Conservation (phyloP, 2,888 invertebrate species). For the Polydesmus complanatus region DNA sequence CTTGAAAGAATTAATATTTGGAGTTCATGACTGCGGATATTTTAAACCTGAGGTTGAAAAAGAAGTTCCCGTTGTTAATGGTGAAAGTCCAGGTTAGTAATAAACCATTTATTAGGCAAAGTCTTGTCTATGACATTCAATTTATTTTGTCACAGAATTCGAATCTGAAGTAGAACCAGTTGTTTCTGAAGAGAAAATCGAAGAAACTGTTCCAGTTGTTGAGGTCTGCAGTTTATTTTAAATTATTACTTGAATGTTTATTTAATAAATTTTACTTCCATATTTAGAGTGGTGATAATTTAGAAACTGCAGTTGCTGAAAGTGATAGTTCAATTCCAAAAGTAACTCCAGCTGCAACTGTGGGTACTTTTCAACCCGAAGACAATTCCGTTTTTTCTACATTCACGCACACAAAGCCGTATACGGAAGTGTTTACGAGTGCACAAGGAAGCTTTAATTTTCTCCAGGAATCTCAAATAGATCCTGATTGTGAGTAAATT, state of each 20-base stretch:
- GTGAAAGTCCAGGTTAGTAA: conserved; percentile 28
- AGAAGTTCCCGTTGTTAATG: conserved; percentile 19
- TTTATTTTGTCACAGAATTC: background rate
- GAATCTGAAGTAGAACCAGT: background rate
- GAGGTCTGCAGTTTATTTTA: no score
- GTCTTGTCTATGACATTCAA: no score
- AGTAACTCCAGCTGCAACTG: no score
- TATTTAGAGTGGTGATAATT: background rate
- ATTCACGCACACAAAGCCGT: conserved; percentile 14
- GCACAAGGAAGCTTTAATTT: conserved; percentile 35
- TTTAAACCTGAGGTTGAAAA: conserved; percentile 48
- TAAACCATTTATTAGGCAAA: no score
- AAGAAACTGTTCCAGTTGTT: background rate
- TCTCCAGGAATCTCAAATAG: conserved; percentile 66
- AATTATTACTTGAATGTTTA: no score
- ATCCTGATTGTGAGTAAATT: conserved; percentile 53
- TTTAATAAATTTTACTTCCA: no score
- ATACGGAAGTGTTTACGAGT: conserved; percentile 23
- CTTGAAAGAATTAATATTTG: conserved; percentile 59
- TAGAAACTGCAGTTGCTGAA: background rate
- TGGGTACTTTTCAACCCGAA: background rate
- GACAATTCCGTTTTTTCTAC: conserved; percentile 13
- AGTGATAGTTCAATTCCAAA: background rate
- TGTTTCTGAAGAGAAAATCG: background rate
- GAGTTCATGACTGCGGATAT: conserved; percentile 68